These are phyloP conservation scores for Panagrolaimus sp. DNA, from an alignment of 1,140 invertebrate genomes.

Conservation along the genomic window DNA sequence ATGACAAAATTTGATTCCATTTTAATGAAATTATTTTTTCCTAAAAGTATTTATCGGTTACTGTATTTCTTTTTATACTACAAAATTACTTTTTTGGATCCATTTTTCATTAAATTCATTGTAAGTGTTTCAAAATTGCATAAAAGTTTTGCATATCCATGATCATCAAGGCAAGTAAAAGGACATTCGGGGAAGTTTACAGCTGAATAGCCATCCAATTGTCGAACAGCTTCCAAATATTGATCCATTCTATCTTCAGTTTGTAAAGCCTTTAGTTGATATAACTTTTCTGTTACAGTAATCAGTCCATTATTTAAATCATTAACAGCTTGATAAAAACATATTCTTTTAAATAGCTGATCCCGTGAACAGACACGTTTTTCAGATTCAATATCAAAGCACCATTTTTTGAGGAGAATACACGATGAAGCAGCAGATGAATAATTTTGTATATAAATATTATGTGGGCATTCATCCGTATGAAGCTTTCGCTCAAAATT, in stretches of 20 bases:
- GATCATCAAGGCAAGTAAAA: slow-evolving; percentile 28
- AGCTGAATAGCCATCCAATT: slow-evolving; percentile 33
- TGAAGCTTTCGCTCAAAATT: slow-evolving; percentile 80
- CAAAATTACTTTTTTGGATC: slow-evolving; percentile 30
- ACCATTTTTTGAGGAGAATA: slow-evolving; percentile 83
- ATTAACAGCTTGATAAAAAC: slow-evolving; percentile 51
- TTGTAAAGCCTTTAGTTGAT: slow-evolving; percentile 55
- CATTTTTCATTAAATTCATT: slow-evolving; percentile 27
- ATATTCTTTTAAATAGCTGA: slow-evolving; percentile 43
- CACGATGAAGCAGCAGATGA: slow-evolving; percentile 95
- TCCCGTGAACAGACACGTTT: slow-evolving; percentile 33
- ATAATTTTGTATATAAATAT: slow-evolving; percentile 97
- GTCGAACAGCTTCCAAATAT: slow-evolving; percentile 36
- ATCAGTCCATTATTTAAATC: slow-evolving; percentile 48
- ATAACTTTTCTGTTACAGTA: slow-evolving; percentile 41
- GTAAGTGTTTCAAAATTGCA: slow-evolving; percentile 27
- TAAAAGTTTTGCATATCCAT: slow-evolving; percentile 21
- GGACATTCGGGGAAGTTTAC: slow-evolving; percentile 28
- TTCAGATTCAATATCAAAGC: slow-evolving; percentile 68
- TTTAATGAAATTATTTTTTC: slow-evolving; percentile 26
- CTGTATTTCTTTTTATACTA: not conserved
- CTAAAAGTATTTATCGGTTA: slow-evolving; percentile 18
- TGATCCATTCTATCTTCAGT: slow-evolving; percentile 45
- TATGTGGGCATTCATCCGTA: slow-evolving; percentile 87
- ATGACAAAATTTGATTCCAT: slow-evolving; percentile 18